These are phyloP conservation scores for Genyomyrus donnyi DNA, from an alignment of 2,113 vertebrate species.

Conservation along the genomic window DNA sequence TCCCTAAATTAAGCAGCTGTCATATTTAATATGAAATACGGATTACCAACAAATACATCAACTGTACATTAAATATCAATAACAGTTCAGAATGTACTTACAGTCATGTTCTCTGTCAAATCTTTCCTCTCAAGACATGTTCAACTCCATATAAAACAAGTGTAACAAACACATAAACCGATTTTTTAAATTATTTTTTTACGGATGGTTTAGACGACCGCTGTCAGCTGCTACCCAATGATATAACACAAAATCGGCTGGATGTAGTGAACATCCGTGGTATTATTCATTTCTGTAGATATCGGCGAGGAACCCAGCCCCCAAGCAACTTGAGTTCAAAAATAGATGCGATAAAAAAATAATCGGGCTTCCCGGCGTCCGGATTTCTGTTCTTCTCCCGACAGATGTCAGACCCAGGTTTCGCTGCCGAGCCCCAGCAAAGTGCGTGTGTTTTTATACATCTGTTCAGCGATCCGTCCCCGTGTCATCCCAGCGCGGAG, in stretches of 20 bases:
- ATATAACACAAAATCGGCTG: constrained; percentile 47
- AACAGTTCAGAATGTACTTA: constrained; percentile 49
- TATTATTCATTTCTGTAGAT: constrained; percentile 49
- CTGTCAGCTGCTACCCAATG: constrained; percentile 36
- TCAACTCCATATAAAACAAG: constrained; percentile 35
- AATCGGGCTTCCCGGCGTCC: constrained; percentile 39
- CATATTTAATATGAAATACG: background rate
- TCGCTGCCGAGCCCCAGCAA: constrained; percentile 28
- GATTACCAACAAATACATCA: background rate
- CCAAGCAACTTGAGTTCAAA: constrained; percentile 45
- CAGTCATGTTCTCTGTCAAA: constrained; percentile 57
- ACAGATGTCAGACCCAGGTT: constrained; percentile 40
- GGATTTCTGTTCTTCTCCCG: constrained; percentile 38
- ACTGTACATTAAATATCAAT: background rate
- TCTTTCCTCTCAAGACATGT: constrained; percentile 64
- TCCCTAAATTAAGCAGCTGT: background rate
- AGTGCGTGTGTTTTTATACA: constrained; percentile 31
- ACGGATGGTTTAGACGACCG: background rate
- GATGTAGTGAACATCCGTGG: constrained; percentile 32
- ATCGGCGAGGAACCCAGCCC: constrained; percentile 47
- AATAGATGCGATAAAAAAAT: constrained; percentile 52
- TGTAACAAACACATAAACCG: constrained; percentile 13
- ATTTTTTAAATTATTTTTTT: background rate
- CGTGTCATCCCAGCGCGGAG: constrained; percentile 3
- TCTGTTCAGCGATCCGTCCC: constrained; percentile 22